A percentile compares a stretch with the other conserved stretches of the same genome.
Conservation (phyloP, 2,797 vertebrate genomes). For the Clarias fuscus region DNA sequence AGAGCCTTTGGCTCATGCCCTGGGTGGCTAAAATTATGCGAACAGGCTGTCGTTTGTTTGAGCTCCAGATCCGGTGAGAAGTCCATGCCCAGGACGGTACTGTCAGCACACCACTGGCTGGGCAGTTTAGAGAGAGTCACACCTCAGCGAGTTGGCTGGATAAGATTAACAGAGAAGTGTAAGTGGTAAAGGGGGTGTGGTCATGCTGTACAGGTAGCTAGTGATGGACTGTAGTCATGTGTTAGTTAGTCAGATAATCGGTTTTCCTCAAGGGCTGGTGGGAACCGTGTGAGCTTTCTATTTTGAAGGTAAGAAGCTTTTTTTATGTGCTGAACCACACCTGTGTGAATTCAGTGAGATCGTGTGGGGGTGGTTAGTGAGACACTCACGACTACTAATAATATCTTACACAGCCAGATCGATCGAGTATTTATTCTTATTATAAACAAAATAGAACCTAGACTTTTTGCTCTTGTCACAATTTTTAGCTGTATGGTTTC, state of each 20-base stretch:
- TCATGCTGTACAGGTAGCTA: slow-evolving; percentile 14
- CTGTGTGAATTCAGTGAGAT: not conserved
- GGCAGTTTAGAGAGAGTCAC: slow-evolving; percentile 23
- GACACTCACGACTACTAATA: not conserved
- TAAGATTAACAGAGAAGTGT: slow-evolving; percentile 29
- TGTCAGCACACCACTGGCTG: slow-evolving; percentile 32
- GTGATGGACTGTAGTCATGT: not conserved
- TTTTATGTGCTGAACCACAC: not conserved
- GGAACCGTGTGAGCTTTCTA: slow-evolving; percentile 23
- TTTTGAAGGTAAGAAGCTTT: slow-evolving; percentile 41
- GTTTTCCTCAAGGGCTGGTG: not conserved
- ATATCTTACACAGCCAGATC: not conserved
- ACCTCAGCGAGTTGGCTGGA: slow-evolving; percentile 40
- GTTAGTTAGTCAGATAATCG: not conserved
- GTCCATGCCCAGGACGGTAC: slow-evolving; percentile 18
- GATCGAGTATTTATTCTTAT: not conserved
- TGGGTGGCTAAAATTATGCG: slow-evolving; percentile 68
- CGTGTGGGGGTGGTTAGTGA: not conserved
- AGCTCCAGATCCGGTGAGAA: slow-evolving; percentile 18
- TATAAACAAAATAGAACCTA: not conserved
- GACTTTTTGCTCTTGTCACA: no score
- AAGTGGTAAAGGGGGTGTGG: not conserved
- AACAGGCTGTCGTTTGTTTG: slow-evolving; percentile 71
- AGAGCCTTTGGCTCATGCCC: slow-evolving; percentile 57
- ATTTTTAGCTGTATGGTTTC: not conserved